These are phyloP conservation scores for Coracopsis vasa DNA, from an alignment of 2,113 vertebrate genomes.

Conservation along the genomic window DNA sequence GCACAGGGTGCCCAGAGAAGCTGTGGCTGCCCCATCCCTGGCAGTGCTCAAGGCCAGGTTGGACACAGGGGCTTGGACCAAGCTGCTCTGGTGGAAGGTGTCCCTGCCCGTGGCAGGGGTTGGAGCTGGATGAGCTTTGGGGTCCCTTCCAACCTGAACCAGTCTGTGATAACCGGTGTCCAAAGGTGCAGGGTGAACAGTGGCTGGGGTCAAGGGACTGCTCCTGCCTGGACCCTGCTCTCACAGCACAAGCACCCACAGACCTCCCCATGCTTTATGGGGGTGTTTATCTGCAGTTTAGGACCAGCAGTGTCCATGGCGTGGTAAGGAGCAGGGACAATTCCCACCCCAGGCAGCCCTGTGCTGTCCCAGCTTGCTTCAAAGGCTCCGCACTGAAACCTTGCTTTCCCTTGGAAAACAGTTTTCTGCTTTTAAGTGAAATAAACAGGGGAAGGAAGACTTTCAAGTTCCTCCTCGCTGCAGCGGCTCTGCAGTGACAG, in stretches of 20 bases:
- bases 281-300: neutral
- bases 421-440: conserved; percentile 20
- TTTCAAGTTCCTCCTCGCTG: conserved; percentile 65
- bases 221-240: neutral
- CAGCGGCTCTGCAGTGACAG: conserved; percentile 59
- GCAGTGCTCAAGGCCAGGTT: no score
- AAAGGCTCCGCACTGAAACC: neutral
- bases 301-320: rapidly evolving
- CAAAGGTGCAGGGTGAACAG: neutral
- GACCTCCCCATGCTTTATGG: rapidly evolving
- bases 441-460: conserved; percentile 51
- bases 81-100: neutral
- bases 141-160: neutral
- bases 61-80: no score
- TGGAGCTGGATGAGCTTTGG: neutral
- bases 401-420: neutral
- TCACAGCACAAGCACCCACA: neutral
- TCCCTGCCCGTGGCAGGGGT: neutral
- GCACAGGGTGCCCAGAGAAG: neutral
- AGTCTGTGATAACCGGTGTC: neutral
- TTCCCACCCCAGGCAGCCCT: neutral
- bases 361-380: neutral
- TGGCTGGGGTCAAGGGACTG: neutral
- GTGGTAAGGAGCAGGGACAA: neutral
- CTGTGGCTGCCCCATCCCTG: neutral